A percentile compares a stretch with the other conserved stretches of the same genome.
Evolutionary conservation across 2,797 vertebrate genomes (phyloP).

Genomic region (Cirrhinus mrigala): DNA sequence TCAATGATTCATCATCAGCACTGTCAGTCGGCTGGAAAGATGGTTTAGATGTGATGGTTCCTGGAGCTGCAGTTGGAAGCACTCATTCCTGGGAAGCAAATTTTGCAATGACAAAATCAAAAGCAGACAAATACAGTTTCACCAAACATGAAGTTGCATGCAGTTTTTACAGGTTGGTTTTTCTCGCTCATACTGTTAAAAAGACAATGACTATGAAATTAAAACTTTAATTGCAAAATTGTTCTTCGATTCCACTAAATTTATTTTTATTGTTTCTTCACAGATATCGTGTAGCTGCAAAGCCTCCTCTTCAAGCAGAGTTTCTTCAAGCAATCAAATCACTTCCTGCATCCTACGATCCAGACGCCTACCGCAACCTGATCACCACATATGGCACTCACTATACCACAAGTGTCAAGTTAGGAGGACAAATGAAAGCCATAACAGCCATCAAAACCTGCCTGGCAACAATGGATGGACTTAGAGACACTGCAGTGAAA

Average conservation of each 20-base stretch:
- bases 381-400: constrained; percentile 77
- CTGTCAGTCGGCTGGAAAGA: constrained; percentile 41
- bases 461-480: constrained; percentile 56
- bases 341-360: constrained; percentile 61
- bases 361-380: constrained; percentile 57
- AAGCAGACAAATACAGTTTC: constrained; percentile 58
- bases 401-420: constrained; percentile 61
- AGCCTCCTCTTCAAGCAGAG: constrained; percentile 55
- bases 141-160: constrained; percentile 51
- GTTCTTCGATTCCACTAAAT: background rate
- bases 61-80: background rate
- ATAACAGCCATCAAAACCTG: constrained; percentile 30
- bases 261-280: constrained; percentile 41
- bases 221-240: background rate
- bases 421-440: constrained; percentile 25
- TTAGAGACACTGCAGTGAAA: constrained; percentile 61
- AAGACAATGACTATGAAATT: background rate
- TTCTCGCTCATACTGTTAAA: background rate
- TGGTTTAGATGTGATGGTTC: background rate
- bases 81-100: constrained; percentile 14
- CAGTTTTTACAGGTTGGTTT: constrained; percentile 30
- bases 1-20: constrained; percentile 39
- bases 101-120: constrained; percentile 39
- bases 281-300: constrained; percentile 33
- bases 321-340: constrained; percentile 64